These are phyloP conservation scores for Enteromius anoplus DNA, from an alignment of 2,797 vertebrate genomes.

Conservation along the genomic window DNA sequence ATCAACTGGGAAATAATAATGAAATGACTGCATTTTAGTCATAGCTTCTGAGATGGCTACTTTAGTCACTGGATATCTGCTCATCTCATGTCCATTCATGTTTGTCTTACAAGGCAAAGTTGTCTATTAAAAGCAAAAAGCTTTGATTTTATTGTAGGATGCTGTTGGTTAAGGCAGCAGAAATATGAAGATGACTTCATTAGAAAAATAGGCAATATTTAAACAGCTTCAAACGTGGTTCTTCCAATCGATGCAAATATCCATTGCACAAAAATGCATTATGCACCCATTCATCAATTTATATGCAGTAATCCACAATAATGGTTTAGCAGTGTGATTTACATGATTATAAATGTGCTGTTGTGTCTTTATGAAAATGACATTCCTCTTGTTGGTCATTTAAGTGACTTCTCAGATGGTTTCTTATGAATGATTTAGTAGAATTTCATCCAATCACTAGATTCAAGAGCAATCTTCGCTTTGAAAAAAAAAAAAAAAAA, in stretches of 20 bases:
- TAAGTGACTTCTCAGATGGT: constrained; percentile 14
- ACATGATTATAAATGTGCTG: constrained; percentile 26
- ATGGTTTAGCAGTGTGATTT: not conserved
- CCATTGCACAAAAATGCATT: not conserved
- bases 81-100: constrained; percentile 21
- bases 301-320: not conserved
- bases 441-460: constrained; percentile 11
- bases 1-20: not conserved
- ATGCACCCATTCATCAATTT: constrained; percentile 19
- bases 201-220: not conserved
- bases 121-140: not conserved
- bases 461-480: constrained; percentile 21
- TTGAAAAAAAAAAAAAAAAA: not conserved
- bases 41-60: constrained; percentile 1
- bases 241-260: not conserved
- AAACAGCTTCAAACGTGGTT: not conserved
- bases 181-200: not conserved
- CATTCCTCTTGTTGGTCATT: not conserved
- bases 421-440: not conserved
- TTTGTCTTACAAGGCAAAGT: not conserved
- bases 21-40: not conserved
- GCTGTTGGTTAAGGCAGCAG: not conserved
- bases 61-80: constrained; percentile 7
- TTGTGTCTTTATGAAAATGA: not conserved
- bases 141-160: not conserved